Percentiles rank a stretch among this genome's conserved stretches.
These are phyloP conservation scores for Balearica regulorum DNA, from an alignment of 2,797 vertebrate species.

Conservation along the genomic window DNA sequence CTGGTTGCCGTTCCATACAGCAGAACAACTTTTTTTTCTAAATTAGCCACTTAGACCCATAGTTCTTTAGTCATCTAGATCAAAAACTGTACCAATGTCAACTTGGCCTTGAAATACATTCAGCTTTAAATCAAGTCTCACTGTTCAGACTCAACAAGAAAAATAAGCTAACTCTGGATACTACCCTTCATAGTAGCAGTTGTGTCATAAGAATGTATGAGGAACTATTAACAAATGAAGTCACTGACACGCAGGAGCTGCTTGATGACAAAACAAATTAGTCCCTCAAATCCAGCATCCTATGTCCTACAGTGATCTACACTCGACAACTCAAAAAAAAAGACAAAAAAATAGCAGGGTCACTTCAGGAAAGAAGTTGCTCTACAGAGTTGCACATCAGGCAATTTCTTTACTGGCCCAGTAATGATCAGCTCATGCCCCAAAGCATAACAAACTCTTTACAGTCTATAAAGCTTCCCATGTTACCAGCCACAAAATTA, in stretches of 20 bases:
- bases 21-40: background rate
- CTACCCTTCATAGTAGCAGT: background rate
- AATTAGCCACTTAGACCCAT: background rate
- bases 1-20: background rate
- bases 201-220: background rate
- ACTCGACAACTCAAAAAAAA: background rate
- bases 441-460: slow-evolving; percentile 38
- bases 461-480: slow-evolving; percentile 24
- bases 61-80: background rate
- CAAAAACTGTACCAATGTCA: slow-evolving; percentile 3
- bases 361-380: background rate
- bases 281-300: background rate
- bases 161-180: background rate
- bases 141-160: background rate
- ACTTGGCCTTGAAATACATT: background rate
- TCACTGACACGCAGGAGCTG: background rate
- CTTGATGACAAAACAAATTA: background rate
- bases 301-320: background rate
- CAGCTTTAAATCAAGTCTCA: background rate
- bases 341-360: background rate
- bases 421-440: slow-evolving; percentile 18
- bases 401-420: background rate
- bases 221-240: background rate
- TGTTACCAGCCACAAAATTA: slow-evolving; percentile 34
- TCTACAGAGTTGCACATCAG: background rate